Base-by-base conservation (phyloP, 1,140 invertebrate species). In the Magallana ariakensis region DNA sequence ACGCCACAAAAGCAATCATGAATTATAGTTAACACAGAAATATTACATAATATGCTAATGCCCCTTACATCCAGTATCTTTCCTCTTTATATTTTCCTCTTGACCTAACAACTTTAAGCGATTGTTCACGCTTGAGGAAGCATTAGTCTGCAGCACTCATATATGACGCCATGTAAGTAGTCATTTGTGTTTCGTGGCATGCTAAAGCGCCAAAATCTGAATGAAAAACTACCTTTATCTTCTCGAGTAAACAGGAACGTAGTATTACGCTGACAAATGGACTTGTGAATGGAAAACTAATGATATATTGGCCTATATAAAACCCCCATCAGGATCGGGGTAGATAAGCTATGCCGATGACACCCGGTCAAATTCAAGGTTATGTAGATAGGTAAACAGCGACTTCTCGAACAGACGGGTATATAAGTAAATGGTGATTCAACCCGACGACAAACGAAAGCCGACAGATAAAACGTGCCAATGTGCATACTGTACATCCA, bases 241-340 rank as follows among this genome's bases (percentile, higher is more conserved):
- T 75, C 66, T 75, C 66, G 22, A 75, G 66, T 75, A 75, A 75
- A 75, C 66, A 75, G 33, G 1, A 33, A 75, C 66, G 66, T 75
- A 75, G 66, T 33, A 75, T 75, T 75, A 75, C 66, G 22, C 66
- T 75, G 66, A 75, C 66, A 75, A 75, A 75, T 75, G 66, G 66
- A 75, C 66, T 75, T 75, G 66, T 75, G 66, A 75, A 75, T 75
- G 66, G 66, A 75, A 75, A 75, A 75, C 66, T 75, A 75, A 75
- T 75, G 66, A 75, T 75, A 75, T 75, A 75, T 75, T 75, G 66
- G 66, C 66, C 66, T 75, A 75, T 75, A 75, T 75, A 75, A 75
- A 75, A 75, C 22, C 66, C 66, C 66, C 22, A 75, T 26, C 66
- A 75, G 66, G 66, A 75, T 75, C 66, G 22, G 66, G 22, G 22